phyloP scores from a whole-genome alignment of 2,113 vertebrate genomes.

The Sardina pilchardus region DNA sequence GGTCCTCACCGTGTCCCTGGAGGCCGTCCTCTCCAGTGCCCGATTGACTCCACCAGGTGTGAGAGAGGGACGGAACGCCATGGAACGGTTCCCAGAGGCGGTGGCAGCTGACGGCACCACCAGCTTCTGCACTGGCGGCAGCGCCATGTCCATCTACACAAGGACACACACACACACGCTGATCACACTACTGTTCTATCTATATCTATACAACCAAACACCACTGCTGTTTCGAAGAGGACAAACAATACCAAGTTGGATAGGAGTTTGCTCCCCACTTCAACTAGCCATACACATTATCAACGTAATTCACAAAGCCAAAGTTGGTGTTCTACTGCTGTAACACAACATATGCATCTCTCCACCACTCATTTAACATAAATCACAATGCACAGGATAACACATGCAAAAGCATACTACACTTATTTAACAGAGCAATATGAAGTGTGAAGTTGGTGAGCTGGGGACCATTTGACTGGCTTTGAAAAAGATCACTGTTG shows the following conservation, averaged over 20 bases:
- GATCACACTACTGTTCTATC: not conserved
- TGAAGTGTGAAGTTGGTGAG: not conserved
- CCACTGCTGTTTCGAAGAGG: not conserved
- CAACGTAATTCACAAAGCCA: not conserved
- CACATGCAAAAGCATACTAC: not conserved
- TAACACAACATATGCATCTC: not conserved
- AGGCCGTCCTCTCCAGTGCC: conserved; percentile 69
- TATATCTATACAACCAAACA: not conserved
- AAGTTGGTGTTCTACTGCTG: not conserved
- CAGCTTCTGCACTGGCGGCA: conserved; percentile 88
- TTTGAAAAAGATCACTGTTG: conserved; percentile 51
- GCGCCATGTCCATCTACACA: conserved; percentile 76
- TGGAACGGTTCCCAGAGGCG: conserved; percentile 73
- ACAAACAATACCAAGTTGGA: not conserved
- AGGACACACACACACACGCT: not conserved
- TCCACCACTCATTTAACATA: not conserved
- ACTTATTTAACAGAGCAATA: not conserved
- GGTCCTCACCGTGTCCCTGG: conserved; percentile 61
- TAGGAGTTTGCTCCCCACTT: no score
- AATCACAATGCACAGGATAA: not conserved
- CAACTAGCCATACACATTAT: not conserved
- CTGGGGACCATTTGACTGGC: not conserved
- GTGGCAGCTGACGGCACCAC: conserved; percentile 78
- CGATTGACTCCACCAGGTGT: conserved; percentile 74
- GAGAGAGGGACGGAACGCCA: conserved; percentile 89